Evolutionary conservation across 1,140 invertebrate species (phyloP), one percentile per base, ranked within the genome.

Genomic region (Chymomyza costata): DNA sequence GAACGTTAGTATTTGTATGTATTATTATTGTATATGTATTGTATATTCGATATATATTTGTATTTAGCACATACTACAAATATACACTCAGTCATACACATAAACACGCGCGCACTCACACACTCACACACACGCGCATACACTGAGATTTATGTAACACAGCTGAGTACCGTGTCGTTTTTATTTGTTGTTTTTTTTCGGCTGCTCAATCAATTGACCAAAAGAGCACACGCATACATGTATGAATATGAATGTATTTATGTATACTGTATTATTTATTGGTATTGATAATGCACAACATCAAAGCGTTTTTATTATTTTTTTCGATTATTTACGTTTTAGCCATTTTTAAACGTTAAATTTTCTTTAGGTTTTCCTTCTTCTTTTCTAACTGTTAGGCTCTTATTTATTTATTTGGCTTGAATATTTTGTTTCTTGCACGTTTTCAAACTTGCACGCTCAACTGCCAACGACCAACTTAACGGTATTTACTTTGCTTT

Each of bases 391-490:
- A 34, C 5, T 5, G 25, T 28, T 28, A 6, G 25, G 5, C 10
- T 51, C 38, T 44, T 48, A 47, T 65, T 59, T 35, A 53, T 49
- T 65, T 39, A 37, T 57, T 41, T 54, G 35, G 46, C 55, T 16
- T 60, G 30, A 17, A 55, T 43, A 19, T 34, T 48, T 40, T 43
- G 28, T 18, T 41, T 38, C 37, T 28, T 49, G 18, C 34, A 43
- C 40, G 31, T 17, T 56, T 53, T 63, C 15, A 53, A 57, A 78
- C 73, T 80, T 78, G 51, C 73, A 65, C 73, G 74, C 60, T 81
- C 74, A 58, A 80, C 74, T 55, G 73, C 73, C 65, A 49, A 81
- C 73, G 74, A 68, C 56, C 46, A 68, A 80, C 73, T 80, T 80
- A 65, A 68, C 68, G 74, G 68, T 80, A 80, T 80, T 78, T 73